Conservation (phyloP, 2,888 invertebrate species). For the Parthenolecanium corni region DNA sequence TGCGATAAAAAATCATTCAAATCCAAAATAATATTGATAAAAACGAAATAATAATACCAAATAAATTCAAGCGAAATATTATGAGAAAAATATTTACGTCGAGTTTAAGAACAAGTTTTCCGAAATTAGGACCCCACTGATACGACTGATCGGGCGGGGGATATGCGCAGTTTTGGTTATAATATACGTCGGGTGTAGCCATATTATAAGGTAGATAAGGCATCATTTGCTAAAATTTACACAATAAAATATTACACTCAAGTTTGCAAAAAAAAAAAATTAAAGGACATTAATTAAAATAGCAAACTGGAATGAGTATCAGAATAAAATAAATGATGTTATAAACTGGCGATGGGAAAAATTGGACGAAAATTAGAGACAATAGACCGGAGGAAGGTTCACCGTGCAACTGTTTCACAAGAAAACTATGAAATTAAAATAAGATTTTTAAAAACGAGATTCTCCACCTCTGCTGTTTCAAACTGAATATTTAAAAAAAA, state of each 20-base stretch:
- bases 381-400: too few relatives aligned
- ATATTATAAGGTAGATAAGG: constrained; percentile 23
- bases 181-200: constrained; percentile 17
- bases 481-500: too few relatives aligned
- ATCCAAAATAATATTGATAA: background rate
- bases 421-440: too few relatives aligned
- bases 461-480: too few relatives aligned
- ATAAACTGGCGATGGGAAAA: too few relatives aligned
- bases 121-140: constrained; percentile 20
- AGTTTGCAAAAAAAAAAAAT: background rate
- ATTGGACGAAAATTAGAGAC: too few relatives aligned
- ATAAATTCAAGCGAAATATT: constrained; percentile 13
- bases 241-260: constrained; percentile 2
- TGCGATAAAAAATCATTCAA: too few relatives aligned
- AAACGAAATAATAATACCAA: background rate
- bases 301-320: too few relatives aligned
- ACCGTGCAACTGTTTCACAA: too few relatives aligned
- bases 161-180: constrained; percentile 20
- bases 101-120: constrained; percentile 21
- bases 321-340: too few relatives aligned
- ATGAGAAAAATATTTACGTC: constrained; percentile 20
- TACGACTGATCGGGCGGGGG: constrained; percentile 12
- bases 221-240: constrained; percentile 6
- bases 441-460: too few relatives aligned
- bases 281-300: background rate